A percentile compares a stretch with the other conserved stretches of the same genome.
These are phyloP conservation scores for Elegia similella DNA, from an alignment of 2,888 invertebrate species.

Conservation along the genomic window DNA sequence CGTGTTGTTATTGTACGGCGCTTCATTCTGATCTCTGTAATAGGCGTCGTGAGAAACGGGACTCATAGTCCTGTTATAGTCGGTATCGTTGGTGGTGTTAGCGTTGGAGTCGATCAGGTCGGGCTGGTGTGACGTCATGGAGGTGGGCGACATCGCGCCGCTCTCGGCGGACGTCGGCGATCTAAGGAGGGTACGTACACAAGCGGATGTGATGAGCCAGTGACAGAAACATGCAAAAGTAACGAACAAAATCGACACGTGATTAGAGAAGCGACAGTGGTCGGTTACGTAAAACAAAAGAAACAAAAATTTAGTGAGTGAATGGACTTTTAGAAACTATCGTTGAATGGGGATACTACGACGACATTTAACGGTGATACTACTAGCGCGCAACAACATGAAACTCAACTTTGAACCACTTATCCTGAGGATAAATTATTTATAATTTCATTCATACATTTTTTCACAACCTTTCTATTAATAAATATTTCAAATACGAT, in stretches of 20 bases:
- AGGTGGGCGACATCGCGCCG: conserved; percentile 72
- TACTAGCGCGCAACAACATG: not conserved
- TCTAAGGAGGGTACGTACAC: conserved; percentile 72
- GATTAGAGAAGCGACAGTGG: conserved; percentile 56
- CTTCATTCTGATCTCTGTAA: conserved; percentile 57
- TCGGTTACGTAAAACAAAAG: conserved; percentile 44
- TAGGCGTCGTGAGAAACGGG: conserved; percentile 84
- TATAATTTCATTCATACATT: too few species aligned
- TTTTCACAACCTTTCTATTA: too few species aligned
- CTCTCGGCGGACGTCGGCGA: conserved; percentile 69
- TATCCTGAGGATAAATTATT: not conserved
- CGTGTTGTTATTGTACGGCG: conserved; percentile 74
- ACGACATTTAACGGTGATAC: conserved; percentile 10
- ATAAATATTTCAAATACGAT: too few species aligned
- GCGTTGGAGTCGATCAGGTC: conserved; percentile 57
- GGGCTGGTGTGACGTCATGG: conserved; percentile 55
- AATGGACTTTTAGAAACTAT: conserved; percentile 21
- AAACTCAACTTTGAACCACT: conserved; percentile 13
- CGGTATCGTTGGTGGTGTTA: conserved; percentile 49
- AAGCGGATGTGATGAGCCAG: conserved; percentile 78
- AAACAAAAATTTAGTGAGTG: conserved; percentile 43
- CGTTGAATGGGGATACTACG: conserved; percentile 10
- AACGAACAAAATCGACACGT: conserved; percentile 57
- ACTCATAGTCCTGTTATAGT: conserved; percentile 65
- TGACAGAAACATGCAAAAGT: conserved; percentile 79